Evolutionary conservation across 1,140 invertebrate species (phyloP).

Genomic region (Parapsyche elsis): DNA sequence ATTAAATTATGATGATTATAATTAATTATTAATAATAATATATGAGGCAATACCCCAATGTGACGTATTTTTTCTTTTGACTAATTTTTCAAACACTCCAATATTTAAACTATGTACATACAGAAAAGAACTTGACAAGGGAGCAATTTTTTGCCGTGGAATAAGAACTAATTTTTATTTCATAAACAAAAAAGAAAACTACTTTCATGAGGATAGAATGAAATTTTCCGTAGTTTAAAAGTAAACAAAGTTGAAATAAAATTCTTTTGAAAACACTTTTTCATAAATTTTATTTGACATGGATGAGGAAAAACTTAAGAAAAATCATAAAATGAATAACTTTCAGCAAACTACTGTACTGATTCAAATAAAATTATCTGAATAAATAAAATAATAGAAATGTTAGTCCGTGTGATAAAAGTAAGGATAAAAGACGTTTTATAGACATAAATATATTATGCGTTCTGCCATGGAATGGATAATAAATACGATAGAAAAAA

Average conservation of each 20-base stretch:
- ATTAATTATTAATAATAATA: conserved; percentile 50
- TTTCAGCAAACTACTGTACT: too few species aligned
- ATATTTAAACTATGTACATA: too few species aligned
- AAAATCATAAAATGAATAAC: too few species aligned
- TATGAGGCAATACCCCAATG: conserved; percentile 55
- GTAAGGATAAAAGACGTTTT: too few species aligned
- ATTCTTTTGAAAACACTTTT: not conserved
- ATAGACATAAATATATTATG: too few species aligned
- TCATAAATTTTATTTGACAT: not conserved
- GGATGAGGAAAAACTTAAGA: too few species aligned
- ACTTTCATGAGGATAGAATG: not conserved
- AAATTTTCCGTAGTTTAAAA: not conserved
- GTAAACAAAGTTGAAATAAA: not conserved
- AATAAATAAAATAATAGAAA: too few species aligned
- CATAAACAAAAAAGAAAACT: not conserved
- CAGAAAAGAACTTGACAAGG: too few species aligned
- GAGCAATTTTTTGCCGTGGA: not conserved
- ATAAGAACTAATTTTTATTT: not conserved
- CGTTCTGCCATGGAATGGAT: too few species aligned
- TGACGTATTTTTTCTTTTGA: conserved; percentile 29
- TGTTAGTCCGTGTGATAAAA: too few species aligned
- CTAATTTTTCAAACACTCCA: not conserved
- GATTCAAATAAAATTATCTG: too few species aligned
- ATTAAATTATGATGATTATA: conserved; percentile 41
- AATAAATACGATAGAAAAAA: too few species aligned